Percentiles rank a stretch among this genome's conserved stretches.
phyloP scores from a whole-genome alignment of 2,113 vertebrate species.

The Paradoxurus hermaphroditus region DNA sequence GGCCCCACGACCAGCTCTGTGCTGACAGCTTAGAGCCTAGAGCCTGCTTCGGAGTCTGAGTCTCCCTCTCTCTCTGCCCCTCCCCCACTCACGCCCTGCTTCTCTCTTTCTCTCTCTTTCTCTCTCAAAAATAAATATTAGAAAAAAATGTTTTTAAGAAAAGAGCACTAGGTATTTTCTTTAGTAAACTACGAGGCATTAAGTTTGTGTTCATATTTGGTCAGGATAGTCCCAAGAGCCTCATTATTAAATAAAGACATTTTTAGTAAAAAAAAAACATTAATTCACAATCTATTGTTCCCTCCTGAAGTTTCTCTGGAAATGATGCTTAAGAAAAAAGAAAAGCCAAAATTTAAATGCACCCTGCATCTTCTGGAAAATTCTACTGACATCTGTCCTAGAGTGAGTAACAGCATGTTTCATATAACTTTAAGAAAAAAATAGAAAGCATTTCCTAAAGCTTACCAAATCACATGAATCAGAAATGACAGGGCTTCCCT shows the following conservation, averaged over 20 bases:
- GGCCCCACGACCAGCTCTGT: no score
- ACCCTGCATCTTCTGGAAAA: not conserved
- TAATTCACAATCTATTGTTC: not conserved
- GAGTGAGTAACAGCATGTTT: not conserved
- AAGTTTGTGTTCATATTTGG: not conserved
- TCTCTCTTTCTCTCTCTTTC: no score
- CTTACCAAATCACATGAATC: slow-evolving; percentile 12
- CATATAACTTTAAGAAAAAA: not conserved
- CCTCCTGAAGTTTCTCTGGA: not conserved
- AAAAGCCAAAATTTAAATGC: not conserved
- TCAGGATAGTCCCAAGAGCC: not conserved
- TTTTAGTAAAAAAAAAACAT: not conserved
- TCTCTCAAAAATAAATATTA: not conserved
- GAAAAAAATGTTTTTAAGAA: not conserved
- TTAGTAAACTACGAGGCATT: not conserved
- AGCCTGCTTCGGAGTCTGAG: no score
- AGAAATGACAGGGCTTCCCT: not conserved
- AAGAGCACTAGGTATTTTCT: not conserved
- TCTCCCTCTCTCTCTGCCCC: no score
- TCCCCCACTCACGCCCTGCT: no score
- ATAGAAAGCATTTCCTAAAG: slow-evolving; percentile 19
- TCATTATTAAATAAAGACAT: not conserved
- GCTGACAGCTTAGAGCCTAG: no score
- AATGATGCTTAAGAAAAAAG: slow-evolving; percentile 10
- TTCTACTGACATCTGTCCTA: not conserved